These are phyloP conservation scores for human (Homo sapiens) DNA, from an alignment of 2,113 vertebrate genomes.

Conservation along the genomic window DNA sequence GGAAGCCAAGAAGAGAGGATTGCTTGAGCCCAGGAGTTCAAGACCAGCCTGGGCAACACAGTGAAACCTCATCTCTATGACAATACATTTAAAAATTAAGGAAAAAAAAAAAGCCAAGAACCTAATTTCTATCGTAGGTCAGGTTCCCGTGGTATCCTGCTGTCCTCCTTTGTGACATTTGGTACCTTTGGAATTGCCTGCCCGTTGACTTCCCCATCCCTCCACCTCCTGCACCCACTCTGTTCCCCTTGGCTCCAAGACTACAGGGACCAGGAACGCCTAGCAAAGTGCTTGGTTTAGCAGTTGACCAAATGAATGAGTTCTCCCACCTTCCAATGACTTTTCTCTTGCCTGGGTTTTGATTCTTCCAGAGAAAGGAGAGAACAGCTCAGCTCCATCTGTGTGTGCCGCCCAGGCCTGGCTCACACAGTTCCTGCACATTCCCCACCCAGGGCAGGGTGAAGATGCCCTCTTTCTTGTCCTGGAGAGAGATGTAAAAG, in stretches of 20 bases:
- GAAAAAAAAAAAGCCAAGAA: no score
- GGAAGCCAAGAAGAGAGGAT: no score
- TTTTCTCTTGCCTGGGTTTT: background rate
- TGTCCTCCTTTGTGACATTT: background rate
- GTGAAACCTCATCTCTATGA: no score
- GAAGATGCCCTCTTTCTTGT: background rate
- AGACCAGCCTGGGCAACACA: no score
- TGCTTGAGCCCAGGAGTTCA: no score
- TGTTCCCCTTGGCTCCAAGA: background rate
- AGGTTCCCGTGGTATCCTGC: background rate
- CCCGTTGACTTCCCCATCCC: background rate
- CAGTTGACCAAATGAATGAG: background rate
- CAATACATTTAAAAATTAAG: no score
- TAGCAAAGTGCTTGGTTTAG: background rate
- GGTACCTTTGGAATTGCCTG: background rate
- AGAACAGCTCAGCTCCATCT: background rate
- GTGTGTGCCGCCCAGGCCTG: background rate
- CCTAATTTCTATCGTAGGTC: background rate
- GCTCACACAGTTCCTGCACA: background rate
- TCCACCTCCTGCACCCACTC: background rate
- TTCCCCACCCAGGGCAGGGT: background rate
- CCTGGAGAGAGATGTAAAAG: conserved; percentile 9
- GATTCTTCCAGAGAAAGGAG: background rate
- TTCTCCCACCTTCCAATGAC: background rate
- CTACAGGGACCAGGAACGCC: background rate